Evolutionary conservation across 2,888 invertebrate species (phyloP), one percentile per base, ranked within the genome.

Genomic region (Eumacrocentrus americanus): DNA sequence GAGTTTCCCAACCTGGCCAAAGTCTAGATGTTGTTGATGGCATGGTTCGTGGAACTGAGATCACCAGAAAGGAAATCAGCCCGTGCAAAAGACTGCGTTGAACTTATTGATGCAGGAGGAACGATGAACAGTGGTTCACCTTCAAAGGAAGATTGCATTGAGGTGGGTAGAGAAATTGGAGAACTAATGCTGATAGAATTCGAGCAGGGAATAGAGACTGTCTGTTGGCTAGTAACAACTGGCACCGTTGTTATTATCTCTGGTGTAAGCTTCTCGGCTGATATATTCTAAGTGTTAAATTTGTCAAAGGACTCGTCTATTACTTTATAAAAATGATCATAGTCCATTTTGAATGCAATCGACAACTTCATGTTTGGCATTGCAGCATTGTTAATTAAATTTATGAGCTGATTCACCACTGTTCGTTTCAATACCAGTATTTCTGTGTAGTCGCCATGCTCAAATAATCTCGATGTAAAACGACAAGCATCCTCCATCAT

Each of bases 1-100:
- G 82, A 76, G 62, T 82, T 82, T 73, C 94, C 59, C 59, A 95
- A 85, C 81, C 95, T 95, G 61, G 94, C 94, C 61, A 95, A 86
- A 23, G 93, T 94, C 77, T 95, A 93, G 67, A 95, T 84, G 82
- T 95, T 95, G 81, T 92, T 92, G 71, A 92, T 89, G 11, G 94
- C 92, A 72, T 91, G 89, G 70, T 88, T 88, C n/a, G n/a, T n/a
- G 67, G 84, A 84, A 0, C 87, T 86, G 3, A 87, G 80, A 73
- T 90, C 90, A 12, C 91, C 91, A 61, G 88, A 87, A 59, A 93
- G 85, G 58, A 93, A 83, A 78, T 94, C 92, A 5, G 91, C 90
- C 66, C 93, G 82, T 59, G 88, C 91, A 70, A 92, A 91, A 67
- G 88, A 85, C 63, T 83, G 84, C 62, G 88, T 87, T 79, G 73